A percentile compares a stretch with the other conserved stretches of the same genome.
phyloP scores from a whole-genome alignment of 2,797 vertebrate species.

The Sebastes oblongus region DNA sequence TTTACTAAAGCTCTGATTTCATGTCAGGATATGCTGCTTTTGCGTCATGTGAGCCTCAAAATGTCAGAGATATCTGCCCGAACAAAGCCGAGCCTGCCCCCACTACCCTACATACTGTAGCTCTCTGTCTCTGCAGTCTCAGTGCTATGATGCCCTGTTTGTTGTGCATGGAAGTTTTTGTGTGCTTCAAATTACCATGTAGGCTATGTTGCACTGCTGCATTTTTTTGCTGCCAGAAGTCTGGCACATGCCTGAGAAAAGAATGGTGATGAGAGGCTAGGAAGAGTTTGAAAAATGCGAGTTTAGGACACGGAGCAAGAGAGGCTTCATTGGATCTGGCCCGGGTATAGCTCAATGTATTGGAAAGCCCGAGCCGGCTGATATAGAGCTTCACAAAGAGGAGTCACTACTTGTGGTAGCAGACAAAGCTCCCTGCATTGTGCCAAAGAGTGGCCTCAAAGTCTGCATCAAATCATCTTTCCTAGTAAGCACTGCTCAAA shows the following conservation, averaged over 20 bases:
- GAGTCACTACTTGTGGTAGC: neutral
- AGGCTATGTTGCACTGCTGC: neutral
- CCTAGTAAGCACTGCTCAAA: neutral
- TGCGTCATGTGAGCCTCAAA: slow-evolving; percentile 7
- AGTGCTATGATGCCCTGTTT: neutral
- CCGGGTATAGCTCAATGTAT: neutral
- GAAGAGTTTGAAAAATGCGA: neutral
- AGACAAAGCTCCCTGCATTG: neutral
- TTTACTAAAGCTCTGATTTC: slow-evolving; percentile 47
- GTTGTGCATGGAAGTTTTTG: neutral
- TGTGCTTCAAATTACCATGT: neutral
- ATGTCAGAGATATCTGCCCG: slow-evolving; percentile 43
- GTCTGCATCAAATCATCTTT: neutral
- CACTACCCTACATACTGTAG: slow-evolving; percentile 22
- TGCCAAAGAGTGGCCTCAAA: neutral
- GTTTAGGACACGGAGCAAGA: neutral
- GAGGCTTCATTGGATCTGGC: slow-evolving; percentile 20
- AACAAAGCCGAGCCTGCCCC: slow-evolving; percentile 52
- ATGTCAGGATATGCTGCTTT: slow-evolving; percentile 33
- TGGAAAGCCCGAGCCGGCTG: neutral
- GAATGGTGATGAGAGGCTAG: neutral
- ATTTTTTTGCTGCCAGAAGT: neutral
- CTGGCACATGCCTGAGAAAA: slow-evolving; percentile 10
- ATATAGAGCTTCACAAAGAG: neutral
- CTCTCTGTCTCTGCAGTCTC: slow-evolving; percentile 10